phyloP scores from a whole-genome alignment of 1,140 invertebrate genomes.

The Lamellibrachia luymesi region DNA sequence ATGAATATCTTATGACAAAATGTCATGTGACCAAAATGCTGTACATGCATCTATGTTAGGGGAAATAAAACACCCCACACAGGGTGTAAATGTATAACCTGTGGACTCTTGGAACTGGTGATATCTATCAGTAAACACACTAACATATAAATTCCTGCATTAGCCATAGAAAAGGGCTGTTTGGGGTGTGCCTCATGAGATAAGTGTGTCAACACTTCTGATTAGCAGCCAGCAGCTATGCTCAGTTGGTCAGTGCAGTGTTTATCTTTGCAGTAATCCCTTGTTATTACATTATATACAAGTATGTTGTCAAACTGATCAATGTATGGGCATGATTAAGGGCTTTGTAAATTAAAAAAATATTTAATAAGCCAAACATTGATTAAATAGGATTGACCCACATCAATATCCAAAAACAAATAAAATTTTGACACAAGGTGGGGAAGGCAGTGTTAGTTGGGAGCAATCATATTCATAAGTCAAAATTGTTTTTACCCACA shows the following conservation, averaged over 20 bases:
- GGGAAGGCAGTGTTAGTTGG: no score
- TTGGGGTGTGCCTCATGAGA: background rate
- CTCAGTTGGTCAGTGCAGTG: background rate
- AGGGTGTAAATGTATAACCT: background rate
- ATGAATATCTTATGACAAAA: no score
- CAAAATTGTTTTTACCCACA: no score
- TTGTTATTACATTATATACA: slow-evolving; percentile 17
- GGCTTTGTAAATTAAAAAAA: background rate
- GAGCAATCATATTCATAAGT: no score
- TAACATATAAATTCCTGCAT: background rate
- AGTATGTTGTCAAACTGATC: no score
- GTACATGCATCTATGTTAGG: background rate
- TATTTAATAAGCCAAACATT: slow-evolving; percentile 3
- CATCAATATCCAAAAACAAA: background rate
- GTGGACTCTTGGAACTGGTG: background rate
- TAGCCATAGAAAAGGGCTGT: background rate
- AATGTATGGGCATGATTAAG: background rate
- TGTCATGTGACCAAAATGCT: background rate
- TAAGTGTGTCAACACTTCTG: background rate
- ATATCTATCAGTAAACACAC: background rate
- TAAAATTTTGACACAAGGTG: background rate
- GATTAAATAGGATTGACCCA: background rate
- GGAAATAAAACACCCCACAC: background rate
- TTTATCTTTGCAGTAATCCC: no score
- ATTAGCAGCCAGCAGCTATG: background rate